Conservation (phyloP, 2,888 invertebrate species). For the Augochlorella aurata region DNA sequence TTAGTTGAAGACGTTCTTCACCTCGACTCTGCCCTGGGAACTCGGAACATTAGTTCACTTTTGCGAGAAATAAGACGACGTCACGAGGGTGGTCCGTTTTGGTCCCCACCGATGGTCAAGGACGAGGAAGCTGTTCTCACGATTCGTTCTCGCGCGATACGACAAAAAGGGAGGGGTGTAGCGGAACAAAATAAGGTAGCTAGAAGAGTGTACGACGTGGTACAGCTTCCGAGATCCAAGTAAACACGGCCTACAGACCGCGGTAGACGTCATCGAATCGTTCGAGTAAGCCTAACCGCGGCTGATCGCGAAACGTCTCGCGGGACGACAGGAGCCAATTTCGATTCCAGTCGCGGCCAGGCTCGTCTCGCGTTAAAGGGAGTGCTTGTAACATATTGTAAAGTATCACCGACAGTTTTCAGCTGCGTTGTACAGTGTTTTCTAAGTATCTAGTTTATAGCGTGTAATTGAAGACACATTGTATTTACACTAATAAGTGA, state of each 20-base stretch:
- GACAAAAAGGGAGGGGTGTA: neutral
- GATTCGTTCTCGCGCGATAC: conserved; percentile 18
- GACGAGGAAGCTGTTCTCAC: conserved; percentile 48
- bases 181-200: neutral
- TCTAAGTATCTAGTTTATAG: conserved; percentile 82
- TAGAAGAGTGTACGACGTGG: neutral
- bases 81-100: conserved; percentile 54
- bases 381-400: conserved; percentile 81
- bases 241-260: conserved; percentile 60
- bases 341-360: conserved; percentile 43
- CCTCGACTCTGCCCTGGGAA: conserved; percentile 34
- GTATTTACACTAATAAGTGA: conserved; percentile 82
- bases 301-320: conserved; percentile 18
- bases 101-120: conserved; percentile 42
- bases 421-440: conserved; percentile 82
- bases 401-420: conserved; percentile 81
- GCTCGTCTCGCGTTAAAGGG: conserved; percentile 64
- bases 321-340: conserved; percentile 17
- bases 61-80: conserved; percentile 65
- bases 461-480: conserved; percentile 81
- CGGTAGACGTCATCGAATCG: conserved; percentile 51
- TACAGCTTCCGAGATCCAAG: conserved; percentile 38
- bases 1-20: neutral
- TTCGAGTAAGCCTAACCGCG: conserved; percentile 40
- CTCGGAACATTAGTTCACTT: conserved; percentile 57